Evolutionary conservation across 1,140 invertebrate genomes (phyloP).

Genomic region (Bombus huntii): DNA sequence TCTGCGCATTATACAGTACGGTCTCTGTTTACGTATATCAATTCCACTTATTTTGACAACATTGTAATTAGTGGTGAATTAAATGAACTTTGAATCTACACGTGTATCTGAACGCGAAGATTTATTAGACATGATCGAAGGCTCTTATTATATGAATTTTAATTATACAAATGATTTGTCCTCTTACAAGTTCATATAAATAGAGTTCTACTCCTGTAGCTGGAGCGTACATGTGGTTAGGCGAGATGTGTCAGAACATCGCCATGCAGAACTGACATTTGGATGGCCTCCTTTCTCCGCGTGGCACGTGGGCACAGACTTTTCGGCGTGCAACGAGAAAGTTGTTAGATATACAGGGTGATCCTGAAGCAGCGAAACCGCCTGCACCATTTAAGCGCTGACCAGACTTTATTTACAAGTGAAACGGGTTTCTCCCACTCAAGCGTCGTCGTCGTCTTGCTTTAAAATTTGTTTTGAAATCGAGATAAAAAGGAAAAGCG

Average conservation of each 20-base stretch:
- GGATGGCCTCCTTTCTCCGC: constrained; percentile 70
- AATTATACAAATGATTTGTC: too few relatives aligned
- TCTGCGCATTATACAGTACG: too few relatives aligned
- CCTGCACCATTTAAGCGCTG: not conserved
- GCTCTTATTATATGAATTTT: too few relatives aligned
- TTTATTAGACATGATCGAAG: too few relatives aligned
- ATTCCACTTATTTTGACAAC: too few relatives aligned
- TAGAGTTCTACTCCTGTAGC: too few relatives aligned
- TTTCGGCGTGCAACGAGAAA: constrained; percentile 67
- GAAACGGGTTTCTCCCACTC: not conserved
- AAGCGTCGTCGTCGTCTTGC: not conserved
- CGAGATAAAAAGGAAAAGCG: not conserved
- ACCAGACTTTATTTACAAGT: not conserved
- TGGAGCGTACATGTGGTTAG: not conserved
- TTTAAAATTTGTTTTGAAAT: not conserved
- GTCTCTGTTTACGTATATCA: too few relatives aligned
- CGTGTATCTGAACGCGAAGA: too few relatives aligned
- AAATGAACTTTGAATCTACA: too few relatives aligned
- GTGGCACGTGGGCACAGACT: constrained; percentile 61
- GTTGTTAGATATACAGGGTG: constrained; percentile 59
- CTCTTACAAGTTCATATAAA: too few relatives aligned
- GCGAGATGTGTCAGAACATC: constrained; percentile 40
- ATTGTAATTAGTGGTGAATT: too few relatives aligned
- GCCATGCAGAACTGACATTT: constrained; percentile 66
- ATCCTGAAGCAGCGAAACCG: constrained; percentile 1